Evolutionary conservation across 92 coral and sea anemone genomes (phyloP).

Genomic region (Metridium senile): DNA sequence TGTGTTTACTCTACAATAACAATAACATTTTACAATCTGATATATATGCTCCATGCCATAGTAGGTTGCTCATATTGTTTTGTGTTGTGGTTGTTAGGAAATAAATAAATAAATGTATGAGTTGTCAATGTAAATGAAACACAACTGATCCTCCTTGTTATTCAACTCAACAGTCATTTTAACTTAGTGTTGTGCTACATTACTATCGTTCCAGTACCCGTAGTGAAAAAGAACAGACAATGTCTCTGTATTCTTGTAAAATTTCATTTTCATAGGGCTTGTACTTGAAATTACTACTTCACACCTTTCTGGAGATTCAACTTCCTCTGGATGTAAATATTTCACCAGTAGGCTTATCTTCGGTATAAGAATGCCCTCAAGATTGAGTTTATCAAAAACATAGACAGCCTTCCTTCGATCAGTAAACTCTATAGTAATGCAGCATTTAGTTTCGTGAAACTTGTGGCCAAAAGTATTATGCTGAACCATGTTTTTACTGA

Average conservation of each 20-base stretch:
- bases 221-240: slow-evolving; percentile 38
- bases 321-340: slow-evolving; percentile 10
- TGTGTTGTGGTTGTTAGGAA: no score
- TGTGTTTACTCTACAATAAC: no score
- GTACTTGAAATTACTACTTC: slow-evolving; percentile 28
- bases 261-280: slow-evolving; percentile 41
- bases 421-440: slow-evolving; percentile 22
- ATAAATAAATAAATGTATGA: no score
- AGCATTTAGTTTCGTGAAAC: slow-evolving; percentile 39
- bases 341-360: slow-evolving; percentile 41
- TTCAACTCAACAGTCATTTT: no score
- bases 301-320: slow-evolving; percentile 41
- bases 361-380: slow-evolving; percentile 41
- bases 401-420: slow-evolving; percentile 51
- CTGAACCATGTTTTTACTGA: slow-evolving; percentile 39
- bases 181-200: slow-evolving; percentile 42
- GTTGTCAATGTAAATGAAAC: no score
- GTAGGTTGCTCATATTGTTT: no score
- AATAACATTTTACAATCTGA: no score
- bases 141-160: no score
- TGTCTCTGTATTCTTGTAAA: slow-evolving; percentile 51
- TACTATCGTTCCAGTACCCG: slow-evolving; percentile 45
- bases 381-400: slow-evolving; percentile 49
- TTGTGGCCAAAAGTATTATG: slow-evolving; percentile 19
- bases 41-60: no score